phyloP scores from a whole-genome alignment of 2,113 vertebrate species.

The Okapia johnstoni region DNA sequence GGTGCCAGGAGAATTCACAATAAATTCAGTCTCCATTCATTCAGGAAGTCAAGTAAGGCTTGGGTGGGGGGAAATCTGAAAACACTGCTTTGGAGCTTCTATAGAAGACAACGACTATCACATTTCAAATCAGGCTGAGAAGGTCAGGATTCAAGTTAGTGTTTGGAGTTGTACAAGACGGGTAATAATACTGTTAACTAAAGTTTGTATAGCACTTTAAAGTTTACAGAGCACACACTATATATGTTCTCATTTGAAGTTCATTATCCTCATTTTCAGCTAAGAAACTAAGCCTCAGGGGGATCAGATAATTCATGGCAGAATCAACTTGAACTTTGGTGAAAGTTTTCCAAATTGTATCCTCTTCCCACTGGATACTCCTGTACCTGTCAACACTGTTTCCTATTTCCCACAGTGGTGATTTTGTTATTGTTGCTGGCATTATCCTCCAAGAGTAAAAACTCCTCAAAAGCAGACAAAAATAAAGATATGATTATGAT shows the following conservation, averaged over 20 bases:
- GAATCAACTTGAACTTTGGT: background rate
- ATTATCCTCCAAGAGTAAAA: background rate
- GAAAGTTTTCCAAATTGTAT: background rate
- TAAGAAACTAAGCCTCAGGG: background rate
- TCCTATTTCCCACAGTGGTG: background rate
- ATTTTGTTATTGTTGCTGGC: background rate
- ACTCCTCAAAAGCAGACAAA: background rate
- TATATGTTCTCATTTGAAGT: background rate
- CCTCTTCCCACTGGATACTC: background rate
- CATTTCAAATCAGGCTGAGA: background rate
- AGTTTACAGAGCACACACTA: background rate
- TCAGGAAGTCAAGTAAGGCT: background rate
- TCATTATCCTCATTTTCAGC: background rate
- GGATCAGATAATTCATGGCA: background rate
- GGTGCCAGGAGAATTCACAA: conserved; percentile 34
- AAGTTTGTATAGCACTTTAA: background rate
- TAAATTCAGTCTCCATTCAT: conserved; percentile 42
- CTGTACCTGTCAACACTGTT: background rate
- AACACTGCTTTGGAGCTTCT: background rate
- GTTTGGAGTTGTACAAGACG: background rate
- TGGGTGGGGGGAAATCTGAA: background rate
- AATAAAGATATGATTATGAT: background rate
- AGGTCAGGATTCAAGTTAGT: background rate
- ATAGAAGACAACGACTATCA: background rate
- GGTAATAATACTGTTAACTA: background rate